Evolutionary conservation across 2,888 invertebrate genomes (phyloP).

Genomic region (Drosophila koepferae): DNA sequence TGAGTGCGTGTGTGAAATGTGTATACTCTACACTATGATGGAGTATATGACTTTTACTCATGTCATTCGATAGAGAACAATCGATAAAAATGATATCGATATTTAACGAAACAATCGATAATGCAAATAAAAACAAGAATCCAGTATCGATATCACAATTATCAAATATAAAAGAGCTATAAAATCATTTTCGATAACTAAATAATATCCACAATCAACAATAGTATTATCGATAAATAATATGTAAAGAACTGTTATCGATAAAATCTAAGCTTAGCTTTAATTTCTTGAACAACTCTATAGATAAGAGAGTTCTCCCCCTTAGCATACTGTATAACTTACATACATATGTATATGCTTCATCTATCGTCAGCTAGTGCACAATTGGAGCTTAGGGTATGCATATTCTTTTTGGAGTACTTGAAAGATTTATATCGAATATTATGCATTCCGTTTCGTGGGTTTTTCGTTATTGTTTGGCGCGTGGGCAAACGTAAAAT

Average conservation of each 20-base stretch:
- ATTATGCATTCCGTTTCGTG: constrained; percentile 51
- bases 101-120: background rate
- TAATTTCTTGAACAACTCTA: too few species aligned
- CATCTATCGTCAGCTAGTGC: background rate
- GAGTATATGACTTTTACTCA: background rate
- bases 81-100: too few species aligned
- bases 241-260: too few species aligned
- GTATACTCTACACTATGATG: constrained; percentile 12
- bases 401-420: constrained; percentile 29
- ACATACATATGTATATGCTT: background rate
- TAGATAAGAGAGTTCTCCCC: too few species aligned
- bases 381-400: constrained; percentile 24
- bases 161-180: too few species aligned
- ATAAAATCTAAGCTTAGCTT: too few species aligned
- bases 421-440: constrained; percentile 39
- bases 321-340: too few species aligned
- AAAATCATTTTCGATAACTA: too few species aligned
- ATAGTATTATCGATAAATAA: background rate
- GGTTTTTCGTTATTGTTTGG: constrained; percentile 42
- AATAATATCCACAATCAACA: background rate
- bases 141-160: background rate
- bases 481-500: constrained; percentile 53
- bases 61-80: too few species aligned
- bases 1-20: background rate
- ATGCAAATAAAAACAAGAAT: too few species aligned